Percentiles rank a stretch among this genome's conserved stretches.
These are phyloP conservation scores for Diogma glabrata DNA, from an alignment of 2,888 invertebrate species.

Conservation along the genomic window DNA sequence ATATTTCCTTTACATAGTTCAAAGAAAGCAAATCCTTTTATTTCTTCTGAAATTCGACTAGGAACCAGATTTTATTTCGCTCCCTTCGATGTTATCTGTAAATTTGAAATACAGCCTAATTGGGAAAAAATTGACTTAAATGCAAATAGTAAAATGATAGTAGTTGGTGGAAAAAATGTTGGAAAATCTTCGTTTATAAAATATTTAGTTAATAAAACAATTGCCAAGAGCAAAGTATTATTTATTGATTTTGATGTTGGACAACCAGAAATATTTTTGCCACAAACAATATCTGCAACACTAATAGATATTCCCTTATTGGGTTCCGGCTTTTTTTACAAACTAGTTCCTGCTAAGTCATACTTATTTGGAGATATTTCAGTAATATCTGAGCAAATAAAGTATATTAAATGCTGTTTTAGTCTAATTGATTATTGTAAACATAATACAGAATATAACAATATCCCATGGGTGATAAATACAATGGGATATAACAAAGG, in stretches of 20 bases:
- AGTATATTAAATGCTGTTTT: constrained; percentile 46
- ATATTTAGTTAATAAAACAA: constrained; percentile 58
- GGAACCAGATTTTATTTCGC: not conserved
- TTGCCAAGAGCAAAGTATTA: constrained; percentile 44
- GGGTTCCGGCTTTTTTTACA: constrained; percentile 67
- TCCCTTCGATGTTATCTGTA: too few species aligned
- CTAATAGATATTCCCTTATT: constrained; percentile 55
- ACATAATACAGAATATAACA: constrained; percentile 29
- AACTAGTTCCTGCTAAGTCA: constrained; percentile 39
- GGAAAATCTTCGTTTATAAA: constrained; percentile 79
- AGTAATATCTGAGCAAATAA: constrained; percentile 46
- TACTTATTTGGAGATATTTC: constrained; percentile 50
- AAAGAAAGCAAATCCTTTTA: not conserved
- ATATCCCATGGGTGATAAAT: constrained; percentile 62
- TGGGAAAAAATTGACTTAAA: constrained; percentile 26
- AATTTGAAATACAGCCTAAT: constrained; percentile 16
- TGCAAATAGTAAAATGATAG: constrained; percentile 33
- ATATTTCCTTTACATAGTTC: constrained; percentile 32
- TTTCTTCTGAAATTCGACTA: not conserved
- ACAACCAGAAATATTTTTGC: constrained; percentile 78
- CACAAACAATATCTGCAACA: constrained; percentile 66
- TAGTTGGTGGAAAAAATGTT: constrained; percentile 72
- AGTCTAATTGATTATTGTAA: constrained; percentile 42
- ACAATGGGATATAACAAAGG: constrained; percentile 71
- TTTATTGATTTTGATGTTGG: constrained; percentile 86